These are phyloP conservation scores for Hemistola chrysoprasaria DNA, from an alignment of 2,888 invertebrate genomes.

Conservation along the genomic window DNA sequence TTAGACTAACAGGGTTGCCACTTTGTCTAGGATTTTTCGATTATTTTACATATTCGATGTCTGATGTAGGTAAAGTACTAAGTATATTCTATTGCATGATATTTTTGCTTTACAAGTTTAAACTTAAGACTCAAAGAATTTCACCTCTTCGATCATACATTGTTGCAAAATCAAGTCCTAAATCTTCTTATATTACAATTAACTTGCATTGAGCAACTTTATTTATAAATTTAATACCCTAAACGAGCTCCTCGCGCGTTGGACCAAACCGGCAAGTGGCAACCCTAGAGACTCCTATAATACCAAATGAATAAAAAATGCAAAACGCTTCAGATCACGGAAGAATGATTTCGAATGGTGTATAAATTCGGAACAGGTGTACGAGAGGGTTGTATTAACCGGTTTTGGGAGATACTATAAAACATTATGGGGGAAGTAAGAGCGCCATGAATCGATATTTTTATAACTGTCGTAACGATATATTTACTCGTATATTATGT, in stretches of 20 bases:
- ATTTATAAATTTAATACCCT: no score
- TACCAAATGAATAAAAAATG: constrained; percentile 67
- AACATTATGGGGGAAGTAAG: constrained; percentile 30
- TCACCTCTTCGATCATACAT: no score
- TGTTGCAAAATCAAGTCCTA: no score
- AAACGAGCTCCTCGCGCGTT: no score
- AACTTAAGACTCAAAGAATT: no score
- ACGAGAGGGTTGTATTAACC: constrained; percentile 38
- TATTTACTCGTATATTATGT: no score
- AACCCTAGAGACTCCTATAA: constrained; percentile 41
- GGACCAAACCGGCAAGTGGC: constrained; percentile 6
- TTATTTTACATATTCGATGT: no score
- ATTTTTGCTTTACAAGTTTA: no score
- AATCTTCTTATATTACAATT: no score
- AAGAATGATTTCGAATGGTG: constrained; percentile 67
- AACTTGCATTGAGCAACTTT: no score
- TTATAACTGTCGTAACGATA: constrained; percentile 22
- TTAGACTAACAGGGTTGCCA: constrained; percentile 20
- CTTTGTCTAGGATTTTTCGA: not conserved
- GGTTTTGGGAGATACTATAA: constrained; percentile 40
- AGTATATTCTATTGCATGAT: no score
- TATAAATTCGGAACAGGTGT: constrained; percentile 70
- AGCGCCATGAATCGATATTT: constrained; percentile 35
- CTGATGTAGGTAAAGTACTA: no score
- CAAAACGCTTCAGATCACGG: constrained; percentile 57